Percentiles rank a stretch among this genome's conserved stretches.
phyloP scores from a whole-genome alignment of 2,797 vertebrate species.

The Notolepis coatsorum region DNA sequence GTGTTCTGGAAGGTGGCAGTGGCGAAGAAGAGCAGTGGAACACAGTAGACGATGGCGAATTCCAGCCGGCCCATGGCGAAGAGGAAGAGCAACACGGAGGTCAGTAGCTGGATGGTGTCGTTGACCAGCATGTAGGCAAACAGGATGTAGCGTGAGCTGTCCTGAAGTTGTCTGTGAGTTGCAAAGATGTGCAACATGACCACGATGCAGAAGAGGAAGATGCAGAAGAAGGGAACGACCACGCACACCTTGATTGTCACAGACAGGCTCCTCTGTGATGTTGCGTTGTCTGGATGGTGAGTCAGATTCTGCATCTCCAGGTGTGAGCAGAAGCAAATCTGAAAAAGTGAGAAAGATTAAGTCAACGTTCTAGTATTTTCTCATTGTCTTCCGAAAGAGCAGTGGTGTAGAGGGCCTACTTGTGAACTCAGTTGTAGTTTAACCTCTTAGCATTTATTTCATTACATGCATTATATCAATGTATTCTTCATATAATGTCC shows the following conservation, averaged over 20 bases:
- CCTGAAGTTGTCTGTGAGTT: constrained; percentile 76
- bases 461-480: too few relatives aligned
- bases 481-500: too few relatives aligned
- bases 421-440: too few relatives aligned
- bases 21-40: constrained; percentile 70
- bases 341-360: constrained; percentile 17
- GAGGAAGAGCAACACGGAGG: constrained; percentile 75
- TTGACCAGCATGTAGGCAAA: constrained; percentile 82
- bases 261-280: constrained; percentile 48
- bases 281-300: constrained; percentile 53
- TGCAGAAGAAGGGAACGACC: constrained; percentile 69
- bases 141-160: constrained; percentile 78
- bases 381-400: too few relatives aligned
- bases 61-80: constrained; percentile 56
- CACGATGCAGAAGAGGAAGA: constrained; percentile 74
- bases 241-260: constrained; percentile 75
- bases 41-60: constrained; percentile 67
- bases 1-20: constrained; percentile 74
- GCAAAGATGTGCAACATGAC: constrained; percentile 78
- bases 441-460: too few relatives aligned
- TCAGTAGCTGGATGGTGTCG: constrained; percentile 76
- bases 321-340: constrained; percentile 23
- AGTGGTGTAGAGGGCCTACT: too few relatives aligned
- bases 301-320: constrained; percentile 74
- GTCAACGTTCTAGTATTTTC: too few relatives aligned